phyloP scores from a whole-genome alignment of 2,888 invertebrate genomes.

The Pristionchus entomophagus region DNA sequence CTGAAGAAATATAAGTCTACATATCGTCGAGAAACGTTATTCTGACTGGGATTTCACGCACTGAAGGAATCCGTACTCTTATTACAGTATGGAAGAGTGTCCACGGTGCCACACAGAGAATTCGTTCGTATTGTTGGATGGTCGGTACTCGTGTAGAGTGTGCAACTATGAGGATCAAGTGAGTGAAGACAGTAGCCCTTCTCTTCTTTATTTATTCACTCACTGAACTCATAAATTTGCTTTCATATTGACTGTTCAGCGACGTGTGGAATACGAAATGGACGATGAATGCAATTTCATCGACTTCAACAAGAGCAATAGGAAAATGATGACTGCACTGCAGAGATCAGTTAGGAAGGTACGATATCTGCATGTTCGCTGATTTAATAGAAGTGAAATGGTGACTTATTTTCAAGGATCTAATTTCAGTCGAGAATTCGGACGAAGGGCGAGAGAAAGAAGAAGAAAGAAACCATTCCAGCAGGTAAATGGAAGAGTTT shows the following conservation, averaged over 20 bases:
- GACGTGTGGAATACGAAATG: neutral
- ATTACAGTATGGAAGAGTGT: constrained; percentile 36
- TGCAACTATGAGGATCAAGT: constrained; percentile 32
- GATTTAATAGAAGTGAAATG: too few species aligned
- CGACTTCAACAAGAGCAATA: neutral
- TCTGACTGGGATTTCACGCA: too few species aligned
- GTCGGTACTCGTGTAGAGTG: neutral
- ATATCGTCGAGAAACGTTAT: neutral
- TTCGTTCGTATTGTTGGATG: neutral
- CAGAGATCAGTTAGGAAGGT: constrained; percentile 18
- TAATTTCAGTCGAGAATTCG: neutral
- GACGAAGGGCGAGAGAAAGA: neutral
- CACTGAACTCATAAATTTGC: too few species aligned
- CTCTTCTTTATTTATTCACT: neutral
- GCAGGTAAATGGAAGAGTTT: neutral
- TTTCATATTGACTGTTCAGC: neutral
- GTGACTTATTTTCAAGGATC: neutral
- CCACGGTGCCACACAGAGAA: neutral
- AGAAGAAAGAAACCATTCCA: neutral
- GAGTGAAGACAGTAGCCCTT: neutral
- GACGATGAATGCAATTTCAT: neutral
- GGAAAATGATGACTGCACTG: neutral
- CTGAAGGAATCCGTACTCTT: neutral
- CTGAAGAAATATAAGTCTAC: neutral
- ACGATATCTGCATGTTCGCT: neutral